Conservation (phyloP, 2,113 vertebrate genomes). For the Nyctereutes procyonoides region DNA sequence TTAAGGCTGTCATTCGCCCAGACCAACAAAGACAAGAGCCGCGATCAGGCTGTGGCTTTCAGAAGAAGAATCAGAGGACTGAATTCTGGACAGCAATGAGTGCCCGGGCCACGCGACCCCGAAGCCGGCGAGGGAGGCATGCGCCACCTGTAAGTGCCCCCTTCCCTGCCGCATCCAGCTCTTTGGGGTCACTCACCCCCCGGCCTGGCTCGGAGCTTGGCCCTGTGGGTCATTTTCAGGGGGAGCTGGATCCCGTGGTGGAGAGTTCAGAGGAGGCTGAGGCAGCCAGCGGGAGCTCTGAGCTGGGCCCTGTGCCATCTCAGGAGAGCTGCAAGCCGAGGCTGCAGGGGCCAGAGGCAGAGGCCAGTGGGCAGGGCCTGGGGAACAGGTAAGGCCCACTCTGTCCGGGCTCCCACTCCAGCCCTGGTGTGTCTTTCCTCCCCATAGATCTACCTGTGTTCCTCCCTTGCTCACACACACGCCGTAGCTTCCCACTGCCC, state of each 20-base stretch:
- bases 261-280: slow-evolving; percentile 61
- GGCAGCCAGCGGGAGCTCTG: neutral
- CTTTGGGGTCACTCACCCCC: neutral
- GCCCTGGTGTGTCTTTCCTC: rapidly evolving
- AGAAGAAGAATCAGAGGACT: neutral
- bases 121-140: slow-evolving; percentile 77
- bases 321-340: slow-evolving; percentile 82
- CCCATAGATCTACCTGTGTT: neutral
- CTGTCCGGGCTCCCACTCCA: neutral
- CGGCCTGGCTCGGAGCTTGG: neutral
- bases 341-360: slow-evolving; percentile 82
- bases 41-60: neutral
- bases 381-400: neutral
- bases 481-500: neutral
- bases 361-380: slow-evolving; percentile 75
- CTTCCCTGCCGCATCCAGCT: neutral
- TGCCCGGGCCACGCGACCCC: slow-evolving; percentile 47
- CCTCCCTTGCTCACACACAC: neutral
- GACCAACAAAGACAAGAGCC: neutral
- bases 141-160: slow-evolving; percentile 61
- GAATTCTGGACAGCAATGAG: slow-evolving; percentile 63
- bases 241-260: neutral
- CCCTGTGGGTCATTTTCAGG: neutral
- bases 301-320: slow-evolving; percentile 42
- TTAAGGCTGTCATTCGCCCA: neutral